phyloP scores from a whole-genome alignment of 1,140 invertebrate species.

The Aphaenogaster floridana region DNA sequence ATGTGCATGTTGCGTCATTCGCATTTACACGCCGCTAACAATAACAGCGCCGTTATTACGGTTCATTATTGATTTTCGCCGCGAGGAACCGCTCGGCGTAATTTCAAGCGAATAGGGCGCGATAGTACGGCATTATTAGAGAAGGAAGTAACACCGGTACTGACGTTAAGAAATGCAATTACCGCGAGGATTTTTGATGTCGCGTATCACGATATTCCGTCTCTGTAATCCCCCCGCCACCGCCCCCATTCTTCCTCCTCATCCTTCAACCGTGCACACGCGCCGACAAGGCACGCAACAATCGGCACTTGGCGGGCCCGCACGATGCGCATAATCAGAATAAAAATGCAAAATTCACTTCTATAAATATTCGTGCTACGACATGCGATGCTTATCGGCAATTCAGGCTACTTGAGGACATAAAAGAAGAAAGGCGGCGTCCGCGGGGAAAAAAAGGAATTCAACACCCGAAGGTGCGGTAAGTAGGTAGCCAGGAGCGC shows the following conservation, averaged over 20 bases:
- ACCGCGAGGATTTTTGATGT: slow-evolving; percentile 63
- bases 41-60: slow-evolving; percentile 69
- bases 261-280: background rate
- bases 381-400: slow-evolving; percentile 63
- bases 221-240: background rate
- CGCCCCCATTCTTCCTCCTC: background rate
- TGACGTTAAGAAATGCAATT: slow-evolving; percentile 59
- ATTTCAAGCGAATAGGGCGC: slow-evolving; percentile 54
- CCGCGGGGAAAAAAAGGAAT: slow-evolving; percentile 43
- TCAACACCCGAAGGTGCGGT: slow-evolving; percentile 54
- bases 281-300: slow-evolving; percentile 19
- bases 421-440: slow-evolving; percentile 56
- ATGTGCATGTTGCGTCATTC: slow-evolving; percentile 63
- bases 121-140: slow-evolving; percentile 33
- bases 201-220: slow-evolving; percentile 65
- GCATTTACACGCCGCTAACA: slow-evolving; percentile 67
- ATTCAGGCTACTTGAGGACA: slow-evolving; percentile 53
- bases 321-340: slow-evolving; percentile 53
- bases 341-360: slow-evolving; percentile 60
- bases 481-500: slow-evolving; percentile 46
- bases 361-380: slow-evolving; percentile 60
- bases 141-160: slow-evolving; percentile 4
- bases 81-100: slow-evolving; percentile 45
- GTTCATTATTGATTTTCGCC: slow-evolving; percentile 69
- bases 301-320: background rate